A percentile compares a stretch with the other conserved stretches of the same genome.
These are phyloP conservation scores for Heliconius hewitsoni DNA, from an alignment of 1,140 invertebrate genomes.

Conservation along the genomic window DNA sequence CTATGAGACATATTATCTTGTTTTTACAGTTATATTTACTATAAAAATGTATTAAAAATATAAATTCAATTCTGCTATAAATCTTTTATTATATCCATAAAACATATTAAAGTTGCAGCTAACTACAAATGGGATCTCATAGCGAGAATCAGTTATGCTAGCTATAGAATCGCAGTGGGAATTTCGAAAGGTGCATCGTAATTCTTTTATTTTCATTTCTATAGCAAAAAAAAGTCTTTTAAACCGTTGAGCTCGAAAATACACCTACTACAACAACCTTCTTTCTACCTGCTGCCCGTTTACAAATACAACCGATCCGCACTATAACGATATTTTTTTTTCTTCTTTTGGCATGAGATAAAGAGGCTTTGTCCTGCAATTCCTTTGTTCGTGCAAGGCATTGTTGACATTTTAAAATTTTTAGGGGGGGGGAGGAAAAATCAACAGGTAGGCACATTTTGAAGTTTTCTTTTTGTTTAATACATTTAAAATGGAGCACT, in stretches of 20 bases:
- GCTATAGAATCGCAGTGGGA: conserved; percentile 53
- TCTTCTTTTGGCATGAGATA: conserved; percentile 49
- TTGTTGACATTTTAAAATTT: conserved; percentile 41
- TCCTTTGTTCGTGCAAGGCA: conserved; percentile 50
- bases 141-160: conserved; percentile 1
- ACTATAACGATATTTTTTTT: conserved; percentile 63
- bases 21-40: too few relatives aligned
- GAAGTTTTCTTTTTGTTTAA: conserved; percentile 27
- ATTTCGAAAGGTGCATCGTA: conserved; percentile 70
- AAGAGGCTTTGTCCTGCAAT: conserved; percentile 61
- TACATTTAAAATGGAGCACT: not conserved
- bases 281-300: conserved; percentile 74
- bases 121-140: not conserved
- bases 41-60: too few relatives aligned
- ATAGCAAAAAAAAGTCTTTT: conserved; percentile 53
- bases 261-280: conserved; percentile 68
- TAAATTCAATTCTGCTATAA: too few relatives aligned
- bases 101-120: not conserved
- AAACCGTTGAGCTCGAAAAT: conserved; percentile 66
- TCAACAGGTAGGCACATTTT: conserved; percentile 28
- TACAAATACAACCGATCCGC: conserved; percentile 69
- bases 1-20: not conserved
- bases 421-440: conserved; percentile 27
- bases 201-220: conserved; percentile 48
- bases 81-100: too few relatives aligned